phyloP scores from a whole-genome alignment of 1,140 invertebrate species.

The Protaetia brevitarsis region DNA sequence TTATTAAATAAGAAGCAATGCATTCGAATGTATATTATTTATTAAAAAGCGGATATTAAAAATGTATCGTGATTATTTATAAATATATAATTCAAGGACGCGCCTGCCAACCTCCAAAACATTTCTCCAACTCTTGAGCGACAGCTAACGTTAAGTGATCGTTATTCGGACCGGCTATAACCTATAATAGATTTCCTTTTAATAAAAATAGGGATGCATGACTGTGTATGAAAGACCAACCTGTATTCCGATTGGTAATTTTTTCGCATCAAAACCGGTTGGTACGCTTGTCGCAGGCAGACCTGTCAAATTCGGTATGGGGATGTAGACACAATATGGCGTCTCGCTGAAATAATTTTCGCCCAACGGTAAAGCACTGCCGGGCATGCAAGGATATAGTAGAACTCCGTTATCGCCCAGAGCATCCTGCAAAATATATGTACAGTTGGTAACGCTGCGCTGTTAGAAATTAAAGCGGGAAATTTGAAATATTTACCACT shows the following conservation, averaged over 20 bases:
- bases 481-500: not conserved
- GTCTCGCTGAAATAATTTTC: slow-evolving; percentile 30
- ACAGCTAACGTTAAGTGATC: slow-evolving; percentile 79
- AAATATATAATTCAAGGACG: slow-evolving; percentile 40
- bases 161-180: slow-evolving; percentile 62
- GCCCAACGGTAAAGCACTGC: not conserved
- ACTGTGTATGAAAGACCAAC: not conserved
- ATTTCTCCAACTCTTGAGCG: slow-evolving; percentile 77
- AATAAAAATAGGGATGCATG: not conserved
- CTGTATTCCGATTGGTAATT: slow-evolving; percentile 25
- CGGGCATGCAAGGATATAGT: slow-evolving; percentile 16
- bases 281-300: slow-evolving; percentile 74
- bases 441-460: not conserved
- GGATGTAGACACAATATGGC: slow-evolving; percentile 64
- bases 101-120: slow-evolving; percentile 83
- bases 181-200: slow-evolving; percentile 48
- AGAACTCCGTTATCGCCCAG: slow-evolving; percentile 38
- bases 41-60: too few relatives aligned
- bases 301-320: slow-evolving; percentile 71
- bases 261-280: slow-evolving; percentile 16
- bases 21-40: too few relatives aligned
- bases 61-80: not conserved
- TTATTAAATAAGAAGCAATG: too few relatives aligned
- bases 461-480: too few relatives aligned
- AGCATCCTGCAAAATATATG: not conserved